Percentiles rank a stretch among this genome's conserved stretches.
These are phyloP conservation scores for Champsocephalus esox DNA, from an alignment of 2,797 vertebrate species.

Conservation along the genomic window DNA sequence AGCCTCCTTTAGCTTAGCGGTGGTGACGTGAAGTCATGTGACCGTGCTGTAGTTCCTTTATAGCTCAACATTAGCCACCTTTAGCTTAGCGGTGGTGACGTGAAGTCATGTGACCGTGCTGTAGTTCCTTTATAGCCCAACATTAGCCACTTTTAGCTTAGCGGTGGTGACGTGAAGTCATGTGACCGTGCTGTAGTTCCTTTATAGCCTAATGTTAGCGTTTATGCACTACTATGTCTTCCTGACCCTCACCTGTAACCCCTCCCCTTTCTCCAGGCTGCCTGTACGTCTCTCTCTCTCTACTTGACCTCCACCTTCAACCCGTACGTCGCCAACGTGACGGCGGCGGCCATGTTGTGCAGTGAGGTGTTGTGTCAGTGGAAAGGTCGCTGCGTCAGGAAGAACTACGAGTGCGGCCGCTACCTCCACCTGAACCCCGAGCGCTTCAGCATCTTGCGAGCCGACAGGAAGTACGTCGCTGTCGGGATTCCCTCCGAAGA, in stretches of 20 bases:
- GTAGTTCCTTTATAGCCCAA: no score
- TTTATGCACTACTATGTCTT: no score
- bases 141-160: no score
- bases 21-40: no score
- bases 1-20: no score
- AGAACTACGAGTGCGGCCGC: slow-evolving; percentile 77
- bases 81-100: no score
- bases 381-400: slow-evolving; percentile 86
- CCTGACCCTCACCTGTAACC: not conserved
- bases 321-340: slow-evolving; percentile 91
- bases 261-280: slow-evolving; percentile 68
- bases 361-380: slow-evolving; percentile 85
- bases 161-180: no score
- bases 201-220: no score
- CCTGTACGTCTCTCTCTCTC: slow-evolving; percentile 83
- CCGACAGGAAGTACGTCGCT: slow-evolving; percentile 71
- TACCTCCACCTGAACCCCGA: slow-evolving; percentile 89
- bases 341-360: slow-evolving; percentile 89
- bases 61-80: no score
- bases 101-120: no score
- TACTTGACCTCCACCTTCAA: slow-evolving; percentile 83
- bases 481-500: slow-evolving; percentile 76
- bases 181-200: no score
- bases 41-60: no score
- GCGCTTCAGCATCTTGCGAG: slow-evolving; percentile 78